Conservation (phyloP, 2,888 invertebrate species). For the Leucoma salicis region DNA sequence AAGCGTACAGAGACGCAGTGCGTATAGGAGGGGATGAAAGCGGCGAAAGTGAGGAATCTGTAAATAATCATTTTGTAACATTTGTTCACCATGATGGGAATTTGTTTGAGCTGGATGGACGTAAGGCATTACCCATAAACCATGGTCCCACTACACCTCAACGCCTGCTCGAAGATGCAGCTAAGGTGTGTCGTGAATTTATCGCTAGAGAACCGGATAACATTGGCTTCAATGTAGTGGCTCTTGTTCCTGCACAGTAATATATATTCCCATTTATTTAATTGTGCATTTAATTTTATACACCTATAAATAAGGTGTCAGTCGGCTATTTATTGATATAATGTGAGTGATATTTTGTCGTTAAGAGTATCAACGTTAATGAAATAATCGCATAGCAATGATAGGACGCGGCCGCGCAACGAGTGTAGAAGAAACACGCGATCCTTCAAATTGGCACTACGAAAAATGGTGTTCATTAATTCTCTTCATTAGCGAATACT, state of each 20-base stretch:
- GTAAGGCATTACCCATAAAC: constrained; percentile 86
- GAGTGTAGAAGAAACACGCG: constrained; percentile 49
- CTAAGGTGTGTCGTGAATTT: constrained; percentile 90
- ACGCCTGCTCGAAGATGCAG: constrained; percentile 90
- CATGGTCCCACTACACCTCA: constrained; percentile 90
- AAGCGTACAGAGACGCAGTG: constrained; percentile 90
- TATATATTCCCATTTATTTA: constrained; percentile 20
- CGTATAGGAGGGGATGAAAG: constrained; percentile 90
- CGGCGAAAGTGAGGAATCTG: constrained; percentile 84
- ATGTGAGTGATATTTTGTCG: constrained; percentile 28
- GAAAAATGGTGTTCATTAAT: constrained; percentile 64
- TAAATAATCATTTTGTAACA: constrained; percentile 94
- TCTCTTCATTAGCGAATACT: constrained; percentile 60
- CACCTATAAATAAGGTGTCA: constrained; percentile 24
- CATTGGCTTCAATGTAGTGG: constrained; percentile 93
- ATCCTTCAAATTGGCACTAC: constrained; percentile 54
- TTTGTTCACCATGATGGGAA: constrained; percentile 90
- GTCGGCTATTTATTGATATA: constrained; percentile 27
- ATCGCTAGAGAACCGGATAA: constrained; percentile 93
- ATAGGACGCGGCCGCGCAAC: constrained; percentile 39
- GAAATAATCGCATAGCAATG: constrained; percentile 47
- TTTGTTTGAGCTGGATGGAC: constrained; percentile 90
- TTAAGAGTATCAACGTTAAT: constrained; percentile 40
- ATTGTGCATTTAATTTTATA: constrained; percentile 24
- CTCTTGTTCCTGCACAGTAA: constrained; percentile 83